Evolutionary conservation across 2,797 vertebrate genomes (phyloP).

Genomic region (Scolopax bukidnonensis): DNA sequence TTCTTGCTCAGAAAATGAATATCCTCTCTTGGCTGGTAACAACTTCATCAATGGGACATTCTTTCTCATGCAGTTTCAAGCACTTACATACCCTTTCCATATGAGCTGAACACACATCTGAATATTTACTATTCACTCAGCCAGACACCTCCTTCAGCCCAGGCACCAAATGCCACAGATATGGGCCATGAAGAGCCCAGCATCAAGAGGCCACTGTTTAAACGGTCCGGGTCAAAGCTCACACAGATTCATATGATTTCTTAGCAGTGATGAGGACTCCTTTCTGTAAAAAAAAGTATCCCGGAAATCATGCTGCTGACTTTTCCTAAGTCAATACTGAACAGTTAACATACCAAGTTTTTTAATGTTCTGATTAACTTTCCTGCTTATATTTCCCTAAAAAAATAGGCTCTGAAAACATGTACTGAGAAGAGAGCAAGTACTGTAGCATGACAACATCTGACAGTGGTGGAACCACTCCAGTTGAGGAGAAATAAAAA

Average conservation of each 20-base stretch:
- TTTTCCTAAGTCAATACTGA: neutral
- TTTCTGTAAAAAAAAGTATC: neutral
- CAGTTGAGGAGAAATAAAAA: neutral
- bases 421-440: neutral
- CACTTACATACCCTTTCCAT: neutral
- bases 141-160: neutral
- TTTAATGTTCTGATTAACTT: neutral
- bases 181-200: accelerated
- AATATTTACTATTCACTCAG: accelerated
- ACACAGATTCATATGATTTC: accelerated
- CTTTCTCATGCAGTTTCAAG: neutral
- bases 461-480: neutral
- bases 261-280: neutral
- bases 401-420: neutral
- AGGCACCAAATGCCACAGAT: neutral
- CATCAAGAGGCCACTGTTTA: neutral
- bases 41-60: neutral
- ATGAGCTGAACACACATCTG: neutral
- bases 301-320: neutral
- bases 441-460: neutral
- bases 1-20: neutral
- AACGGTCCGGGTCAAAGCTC: neutral
- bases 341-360: neutral
- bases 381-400: neutral
- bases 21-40: neutral